Evolutionary conservation across 2,113 vertebrate genomes (phyloP).

Genomic region (Aptenodytes patagonicus): DNA sequence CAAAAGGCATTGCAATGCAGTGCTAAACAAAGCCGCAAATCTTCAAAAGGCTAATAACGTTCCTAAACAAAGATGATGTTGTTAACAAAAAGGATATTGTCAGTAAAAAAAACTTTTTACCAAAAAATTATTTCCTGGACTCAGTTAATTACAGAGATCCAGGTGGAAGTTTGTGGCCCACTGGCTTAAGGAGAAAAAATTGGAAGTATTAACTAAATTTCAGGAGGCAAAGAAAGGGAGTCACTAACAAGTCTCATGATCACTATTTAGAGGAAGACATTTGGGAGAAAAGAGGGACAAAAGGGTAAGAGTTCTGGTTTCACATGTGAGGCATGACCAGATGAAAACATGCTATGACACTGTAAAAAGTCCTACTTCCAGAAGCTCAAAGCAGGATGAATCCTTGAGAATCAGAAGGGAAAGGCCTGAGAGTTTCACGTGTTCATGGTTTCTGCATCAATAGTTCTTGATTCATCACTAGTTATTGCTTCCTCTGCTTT

Average conservation of each 20-base stretch:
- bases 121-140: neutral
- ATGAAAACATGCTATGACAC: neutral
- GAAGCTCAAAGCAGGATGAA: neutral
- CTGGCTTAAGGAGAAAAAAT: neutral
- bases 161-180: neutral
- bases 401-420: neutral
- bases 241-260: neutral
- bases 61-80: neutral
- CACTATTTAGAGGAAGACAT: neutral
- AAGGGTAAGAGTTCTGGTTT: neutral
- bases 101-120: neutral
- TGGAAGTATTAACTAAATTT: neutral
- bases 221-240: neutral
- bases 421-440: neutral
- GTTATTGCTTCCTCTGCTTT: neutral
- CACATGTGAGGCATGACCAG: neutral
- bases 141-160: neutral
- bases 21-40: neutral
- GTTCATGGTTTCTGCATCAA: neutral
- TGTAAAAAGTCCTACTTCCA: neutral
- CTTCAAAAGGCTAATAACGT: neutral
- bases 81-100: neutral
- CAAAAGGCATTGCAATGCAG: neutral
- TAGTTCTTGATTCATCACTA: neutral
- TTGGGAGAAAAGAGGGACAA: neutral